Evolutionary conservation across 2,113 vertebrate genomes (phyloP).

Genomic region (Ornithorhynchus anatinus): DNA sequence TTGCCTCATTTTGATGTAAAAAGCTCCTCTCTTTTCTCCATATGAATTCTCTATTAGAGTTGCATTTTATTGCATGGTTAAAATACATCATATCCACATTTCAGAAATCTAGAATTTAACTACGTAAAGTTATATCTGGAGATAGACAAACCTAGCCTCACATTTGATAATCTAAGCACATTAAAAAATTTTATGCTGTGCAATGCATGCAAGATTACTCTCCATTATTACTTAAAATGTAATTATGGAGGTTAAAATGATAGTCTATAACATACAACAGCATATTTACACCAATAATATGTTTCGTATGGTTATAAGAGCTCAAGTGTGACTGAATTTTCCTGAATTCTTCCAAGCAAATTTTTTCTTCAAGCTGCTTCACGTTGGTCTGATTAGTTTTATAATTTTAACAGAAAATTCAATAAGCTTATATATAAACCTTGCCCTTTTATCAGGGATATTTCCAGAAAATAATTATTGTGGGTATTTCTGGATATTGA

Average conservation of each 20-base stretch:
- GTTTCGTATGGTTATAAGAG: slow-evolving; percentile 14
- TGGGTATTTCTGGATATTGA: no score
- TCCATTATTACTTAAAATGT: slow-evolving; percentile 34
- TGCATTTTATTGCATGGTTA: slow-evolving; percentile 47
- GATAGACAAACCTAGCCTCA: slow-evolving; percentile 32
- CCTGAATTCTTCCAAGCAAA: slow-evolving; percentile 14
- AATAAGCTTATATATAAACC: background rate
- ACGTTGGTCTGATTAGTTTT: slow-evolving; percentile 14
- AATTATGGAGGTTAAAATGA: slow-evolving; percentile 22
- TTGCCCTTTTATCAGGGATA: background rate
- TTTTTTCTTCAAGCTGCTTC: slow-evolving; percentile 4
- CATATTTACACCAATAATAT: background rate
- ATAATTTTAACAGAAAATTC: slow-evolving; percentile 24
- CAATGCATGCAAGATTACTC: slow-evolving; percentile 13
- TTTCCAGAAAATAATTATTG: background rate
- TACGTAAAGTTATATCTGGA: background rate
- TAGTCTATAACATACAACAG: slow-evolving; percentile 10
- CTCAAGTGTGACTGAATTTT: slow-evolving; percentile 28
- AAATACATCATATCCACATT: slow-evolving; percentile 41
- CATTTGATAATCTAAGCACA: slow-evolving; percentile 25
- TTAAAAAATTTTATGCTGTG: slow-evolving; percentile 44
- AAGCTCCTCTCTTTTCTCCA: background rate
- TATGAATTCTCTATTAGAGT: slow-evolving; percentile 23
- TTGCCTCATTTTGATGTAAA: slow-evolving; percentile 52
- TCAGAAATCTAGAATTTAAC: slow-evolving; percentile 23